Evolutionary conservation across 2,113 vertebrate genomes (phyloP), one percentile per base, ranked within the genome.

Genomic region (Tragulus kanchil): DNA sequence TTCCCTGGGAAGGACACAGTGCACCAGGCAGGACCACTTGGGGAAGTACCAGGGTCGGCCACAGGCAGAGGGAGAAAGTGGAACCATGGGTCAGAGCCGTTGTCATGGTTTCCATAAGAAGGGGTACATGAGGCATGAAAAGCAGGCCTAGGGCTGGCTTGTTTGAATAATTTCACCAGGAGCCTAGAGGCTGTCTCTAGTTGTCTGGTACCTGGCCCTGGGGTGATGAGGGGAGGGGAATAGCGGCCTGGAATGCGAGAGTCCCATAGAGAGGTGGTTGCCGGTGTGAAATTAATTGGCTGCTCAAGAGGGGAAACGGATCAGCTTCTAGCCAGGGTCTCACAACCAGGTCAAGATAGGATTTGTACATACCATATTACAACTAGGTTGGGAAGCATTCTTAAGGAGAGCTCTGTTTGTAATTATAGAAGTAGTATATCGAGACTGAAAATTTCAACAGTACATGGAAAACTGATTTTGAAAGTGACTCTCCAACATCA

Each of bases 361-460:
- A 3, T 25, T 42, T 79, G 16, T 56, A 75, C 45, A 73, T 87
- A 79, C 61, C 14, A 21, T 73, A 62, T 73, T 52, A 75, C 10
- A 75, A 48, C 25, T 82, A 73, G 42, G 21, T 81, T 77, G 69
- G 11, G 59, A 64, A 42, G 78, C 13, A 54, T 45, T 78, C 48
- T 12, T 42, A 58, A 87, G 45, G 31, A 82, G 56, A 26, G 56
- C n/a, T 65, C 52, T 6, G 73, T 91, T 90, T 86, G 67, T 59
- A 73, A 94, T 89, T 89, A 69, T 59, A 73, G 58, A 94, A 89
- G 65, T 31, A 89, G 31, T 78, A 56, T 21, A 67, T 19, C 31
- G 50, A 87, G 73, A 64, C 71, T 71, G 89, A 87, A 61, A 92
- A 54, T 23, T 31, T 85, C 73, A 95, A 48, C 52, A 67, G 81